Percentiles rank a stretch among this genome's conserved stretches.
These are phyloP conservation scores for Aurelia sp. DNA, from an alignment of 30 jellyfish, hydroid and myxozoan genomes.

Conservation along the genomic window DNA sequence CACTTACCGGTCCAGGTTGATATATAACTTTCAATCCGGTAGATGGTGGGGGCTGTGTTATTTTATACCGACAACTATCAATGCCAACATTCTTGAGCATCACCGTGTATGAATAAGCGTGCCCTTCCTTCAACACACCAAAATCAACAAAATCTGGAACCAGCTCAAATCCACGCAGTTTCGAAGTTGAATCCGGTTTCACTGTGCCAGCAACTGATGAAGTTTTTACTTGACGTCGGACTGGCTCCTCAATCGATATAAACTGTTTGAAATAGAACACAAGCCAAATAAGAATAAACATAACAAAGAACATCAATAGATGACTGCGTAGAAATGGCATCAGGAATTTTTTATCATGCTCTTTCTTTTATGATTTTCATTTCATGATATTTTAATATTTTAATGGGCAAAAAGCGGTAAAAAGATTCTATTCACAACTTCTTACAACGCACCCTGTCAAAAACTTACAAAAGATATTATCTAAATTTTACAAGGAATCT, in stretches of 20 bases:
- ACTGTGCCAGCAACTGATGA: constrained; percentile 91
- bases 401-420: too few species aligned
- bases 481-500: too few species aligned
- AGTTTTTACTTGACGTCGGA: constrained; percentile 78
- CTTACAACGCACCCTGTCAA: too few species aligned
- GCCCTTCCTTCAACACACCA: constrained; percentile 88
- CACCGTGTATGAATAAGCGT: constrained; percentile 69
- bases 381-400: too few species aligned
- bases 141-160: constrained; percentile 85
- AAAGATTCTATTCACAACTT: too few species aligned
- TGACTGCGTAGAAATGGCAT: too few species aligned
- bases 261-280: constrained; percentile 22
- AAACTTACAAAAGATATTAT: too few species aligned
- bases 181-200: constrained; percentile 56
- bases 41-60: constrained; percentile 96
- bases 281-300: not conserved
- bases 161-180: constrained; percentile 83
- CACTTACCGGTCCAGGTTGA: constrained; percentile 89
- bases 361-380: too few species aligned
- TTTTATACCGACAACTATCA: constrained; percentile 76
- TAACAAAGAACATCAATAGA: too few species aligned
- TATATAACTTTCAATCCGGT: constrained; percentile 89
- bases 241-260: constrained; percentile 67
- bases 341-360: too few species aligned
- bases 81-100: constrained; percentile 88